Conservation (phyloP, 1,140 invertebrate genomes). For the Trigoniulus corallinus region DNA sequence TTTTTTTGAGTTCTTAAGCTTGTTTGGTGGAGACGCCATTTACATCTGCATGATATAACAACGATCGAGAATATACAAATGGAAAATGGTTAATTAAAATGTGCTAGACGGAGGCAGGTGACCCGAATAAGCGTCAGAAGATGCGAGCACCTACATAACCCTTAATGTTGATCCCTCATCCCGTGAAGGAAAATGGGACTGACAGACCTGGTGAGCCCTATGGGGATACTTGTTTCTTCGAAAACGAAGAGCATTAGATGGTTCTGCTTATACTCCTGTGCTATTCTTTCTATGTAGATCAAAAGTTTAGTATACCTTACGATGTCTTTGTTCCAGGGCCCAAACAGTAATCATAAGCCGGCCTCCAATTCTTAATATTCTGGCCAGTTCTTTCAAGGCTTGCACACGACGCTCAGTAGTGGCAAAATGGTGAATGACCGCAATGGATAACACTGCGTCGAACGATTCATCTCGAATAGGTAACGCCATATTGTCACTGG, state of each 20-base stretch:
- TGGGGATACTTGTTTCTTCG: background rate
- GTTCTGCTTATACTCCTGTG: too few species aligned
- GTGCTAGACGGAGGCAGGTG: too few species aligned
- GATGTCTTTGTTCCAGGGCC: slow-evolving; percentile 87
- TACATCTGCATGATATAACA: too few species aligned
- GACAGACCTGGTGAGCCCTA: too few species aligned
- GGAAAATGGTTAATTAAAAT: too few species aligned
- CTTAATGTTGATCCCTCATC: too few species aligned
- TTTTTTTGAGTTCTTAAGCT: too few species aligned
- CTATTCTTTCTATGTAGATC: background rate
- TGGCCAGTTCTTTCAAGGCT: slow-evolving; percentile 68
- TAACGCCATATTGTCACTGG: slow-evolving; percentile 73
- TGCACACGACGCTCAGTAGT: slow-evolving; percentile 73
- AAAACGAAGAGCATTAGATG: background rate
- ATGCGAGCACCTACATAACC: too few species aligned
- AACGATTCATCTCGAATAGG: slow-evolving; percentile 84
- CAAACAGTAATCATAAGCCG: slow-evolving; percentile 85
- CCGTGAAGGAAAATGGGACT: too few species aligned
- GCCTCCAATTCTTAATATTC: slow-evolving; percentile 77
- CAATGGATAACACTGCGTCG: slow-evolving; percentile 85
- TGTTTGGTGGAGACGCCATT: too few species aligned
- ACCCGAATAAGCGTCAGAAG: too few species aligned
- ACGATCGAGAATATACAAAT: too few species aligned
- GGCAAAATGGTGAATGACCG: slow-evolving; percentile 82
- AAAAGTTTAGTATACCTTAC: slow-evolving; percentile 37